phyloP scores from a whole-genome alignment of 1,140 invertebrate genomes.

The Caenorhabditis inopinata region DNA sequence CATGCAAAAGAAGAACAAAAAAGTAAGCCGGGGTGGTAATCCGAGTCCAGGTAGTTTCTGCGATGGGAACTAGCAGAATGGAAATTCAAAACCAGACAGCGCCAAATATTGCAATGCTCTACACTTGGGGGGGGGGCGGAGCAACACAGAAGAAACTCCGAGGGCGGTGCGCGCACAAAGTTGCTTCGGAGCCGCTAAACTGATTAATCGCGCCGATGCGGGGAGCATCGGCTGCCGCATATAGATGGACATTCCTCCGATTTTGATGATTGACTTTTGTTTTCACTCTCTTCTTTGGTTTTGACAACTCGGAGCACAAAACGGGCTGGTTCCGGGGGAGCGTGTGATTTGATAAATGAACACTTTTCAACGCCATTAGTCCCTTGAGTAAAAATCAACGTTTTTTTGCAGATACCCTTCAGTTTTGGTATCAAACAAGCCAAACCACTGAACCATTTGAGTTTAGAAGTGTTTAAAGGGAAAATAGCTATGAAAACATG shows the following conservation, averaged over 20 bases:
- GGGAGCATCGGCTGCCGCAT: too few species aligned
- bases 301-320: too few species aligned
- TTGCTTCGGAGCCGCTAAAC: slow-evolving; percentile 12
- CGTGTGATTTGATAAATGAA: slow-evolving; percentile 34
- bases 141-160: not conserved
- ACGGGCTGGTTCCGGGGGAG: not conserved
- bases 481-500: too few species aligned
- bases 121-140: not conserved
- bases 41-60: too few species aligned
- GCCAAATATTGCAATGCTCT: not conserved
- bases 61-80: not conserved
- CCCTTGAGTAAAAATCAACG: not conserved
- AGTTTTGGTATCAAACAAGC: too few species aligned
- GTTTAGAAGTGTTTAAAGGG: too few species aligned
- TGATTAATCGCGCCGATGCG: not conserved
- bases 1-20: not conserved
- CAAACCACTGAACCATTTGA: too few species aligned
- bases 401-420: too few species aligned
- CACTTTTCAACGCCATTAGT: not conserved
- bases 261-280: slow-evolving; percentile 20
- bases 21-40: not conserved
- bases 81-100: slow-evolving; percentile 14
- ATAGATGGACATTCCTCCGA: not conserved
- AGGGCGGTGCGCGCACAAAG: not conserved
- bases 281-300: not conserved